Base-by-base conservation (phyloP, 2,888 invertebrate species). In the Tromatobia lineatoria region DNA sequence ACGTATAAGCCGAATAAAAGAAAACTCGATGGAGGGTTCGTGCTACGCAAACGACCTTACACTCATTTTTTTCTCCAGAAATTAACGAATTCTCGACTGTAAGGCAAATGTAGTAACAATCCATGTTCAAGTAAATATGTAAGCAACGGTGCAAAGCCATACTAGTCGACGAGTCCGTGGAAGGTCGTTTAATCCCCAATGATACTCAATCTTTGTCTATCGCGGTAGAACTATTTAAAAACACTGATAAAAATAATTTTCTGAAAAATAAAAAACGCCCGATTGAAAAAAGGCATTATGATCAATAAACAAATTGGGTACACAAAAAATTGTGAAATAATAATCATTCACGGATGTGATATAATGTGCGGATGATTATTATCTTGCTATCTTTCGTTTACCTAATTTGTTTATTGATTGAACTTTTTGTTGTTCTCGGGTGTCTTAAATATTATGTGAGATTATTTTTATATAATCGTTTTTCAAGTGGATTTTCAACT, bases 71-170 rank as follows among this genome's bases (percentile, higher is more conserved):
- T 67, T 54, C 38, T 70, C 20, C 1, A 13, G 11, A 18, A 34
- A 23, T 25, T 34, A 57, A 57, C 23, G 20, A 71, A 23, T 42
- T 15, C 23, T 25, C 15, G 0, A 10, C 20, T 15, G 10, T 3
- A n/a, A 11, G 57, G 23, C 57, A 57, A 71, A 57, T 57, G 25
- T 54, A 42, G 34, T 54, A 20, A 11, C 42, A 71, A 57, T 42
- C 18, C 57, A n/a, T 71, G 42, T 71, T 71, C n/a, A 42, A 69
- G 57, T 15, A 25, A 25, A 25, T 25, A 25, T 57, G 42, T 71
- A 42, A 57, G 54, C 70, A 6, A 25, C 10, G 15, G 47, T 25
- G 11, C 2, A 69, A 69, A 70, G 54, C 71, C 71, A 57, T 54
- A 42, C 42, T 23, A 54, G 25, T 69, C n/a, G 11, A 52, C 20